A percentile compares a stretch with the other conserved stretches of the same genome.
These are phyloP conservation scores for Drosophila malerkotliana DNA, from an alignment of 1,140 invertebrate genomes.

Conservation along the genomic window DNA sequence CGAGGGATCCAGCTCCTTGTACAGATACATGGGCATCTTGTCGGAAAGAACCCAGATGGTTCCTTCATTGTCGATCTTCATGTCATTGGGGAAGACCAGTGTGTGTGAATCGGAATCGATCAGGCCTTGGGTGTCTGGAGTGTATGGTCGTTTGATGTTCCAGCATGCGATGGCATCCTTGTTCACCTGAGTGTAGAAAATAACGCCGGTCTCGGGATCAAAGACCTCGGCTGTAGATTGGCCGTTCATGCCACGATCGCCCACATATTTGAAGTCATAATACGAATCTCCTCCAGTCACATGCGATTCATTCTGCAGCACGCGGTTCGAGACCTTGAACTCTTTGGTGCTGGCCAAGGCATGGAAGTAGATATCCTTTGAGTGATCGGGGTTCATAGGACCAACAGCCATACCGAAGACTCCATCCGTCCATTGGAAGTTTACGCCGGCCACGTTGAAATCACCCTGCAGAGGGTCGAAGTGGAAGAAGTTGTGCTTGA, in stretches of 20 bases:
- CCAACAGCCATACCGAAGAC: conserved; percentile 89
- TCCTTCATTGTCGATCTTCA: conserved; percentile 86
- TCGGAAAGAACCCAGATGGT: conserved; percentile 89
- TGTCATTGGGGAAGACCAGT: conserved; percentile 89
- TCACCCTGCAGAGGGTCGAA: conserved; percentile 91
- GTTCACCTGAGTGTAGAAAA: conserved; percentile 91
- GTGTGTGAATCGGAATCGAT: conserved; percentile 87
- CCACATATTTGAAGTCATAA: conserved; percentile 89
- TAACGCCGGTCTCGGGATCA: conserved; percentile 88
- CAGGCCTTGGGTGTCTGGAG: conserved; percentile 87
- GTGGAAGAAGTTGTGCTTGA: conserved; percentile 92
- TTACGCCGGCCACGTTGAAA: conserved; percentile 88
- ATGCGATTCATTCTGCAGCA: conserved; percentile 88
- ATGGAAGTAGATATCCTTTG: conserved; percentile 90
- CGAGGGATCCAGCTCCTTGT: conserved; percentile 85
- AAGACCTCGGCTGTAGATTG: conserved; percentile 90
- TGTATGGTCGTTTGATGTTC: conserved; percentile 88
- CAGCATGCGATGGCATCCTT: conserved; percentile 87
- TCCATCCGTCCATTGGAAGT: conserved; percentile 92
- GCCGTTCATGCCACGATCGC: conserved; percentile 88
- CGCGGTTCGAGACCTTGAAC: conserved; percentile 88
- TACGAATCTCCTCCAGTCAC: conserved; percentile 86
- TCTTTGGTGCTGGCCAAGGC: conserved; percentile 90
- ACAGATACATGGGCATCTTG: conserved; percentile 87
- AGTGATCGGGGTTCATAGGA: conserved; percentile 85